A percentile compares a stretch with the other conserved stretches of the same genome.
These are phyloP conservation scores for Nicator chloris DNA, from an alignment of 2,113 vertebrate genomes.

Conservation along the genomic window DNA sequence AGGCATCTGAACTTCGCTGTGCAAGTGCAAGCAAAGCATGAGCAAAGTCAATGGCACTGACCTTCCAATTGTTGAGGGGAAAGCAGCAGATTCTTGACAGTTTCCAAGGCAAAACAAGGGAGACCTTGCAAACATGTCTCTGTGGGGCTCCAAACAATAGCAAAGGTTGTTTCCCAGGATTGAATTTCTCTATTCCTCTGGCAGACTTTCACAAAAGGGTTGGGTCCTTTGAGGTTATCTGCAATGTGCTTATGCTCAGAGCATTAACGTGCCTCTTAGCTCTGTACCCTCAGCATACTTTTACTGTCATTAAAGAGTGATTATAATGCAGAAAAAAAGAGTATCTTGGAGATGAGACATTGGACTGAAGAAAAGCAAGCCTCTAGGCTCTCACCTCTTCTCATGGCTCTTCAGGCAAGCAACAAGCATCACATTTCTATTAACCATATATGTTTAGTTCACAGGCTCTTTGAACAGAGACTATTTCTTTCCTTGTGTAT, in stretches of 20 bases:
- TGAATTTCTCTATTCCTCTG: slow-evolving; percentile 6
- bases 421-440: background rate
- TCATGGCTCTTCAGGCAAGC: background rate
- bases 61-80: background rate
- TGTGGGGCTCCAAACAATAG: background rate
- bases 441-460: background rate
- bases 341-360: background rate
- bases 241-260: background rate
- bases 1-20: background rate
- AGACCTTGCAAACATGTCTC: slow-evolving; percentile 3
- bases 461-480: background rate
- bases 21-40: background rate
- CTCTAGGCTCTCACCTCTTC: background rate
- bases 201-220: background rate
- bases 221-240: slow-evolving; percentile 27
- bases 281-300: background rate
- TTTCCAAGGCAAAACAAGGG: slow-evolving; percentile 5
- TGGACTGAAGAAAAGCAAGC: background rate
- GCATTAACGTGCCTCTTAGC: background rate
- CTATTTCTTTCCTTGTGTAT: background rate
- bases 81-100: background rate
- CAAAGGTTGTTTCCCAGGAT: slow-evolving; percentile 26
- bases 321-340: background rate
- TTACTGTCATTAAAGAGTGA: background rate
- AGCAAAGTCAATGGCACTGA: background rate